Percentiles rank a stretch among this genome's conserved stretches.
Conservation (phyloP, 1,140 invertebrate genomes). For the Papilio polytes region DNA sequence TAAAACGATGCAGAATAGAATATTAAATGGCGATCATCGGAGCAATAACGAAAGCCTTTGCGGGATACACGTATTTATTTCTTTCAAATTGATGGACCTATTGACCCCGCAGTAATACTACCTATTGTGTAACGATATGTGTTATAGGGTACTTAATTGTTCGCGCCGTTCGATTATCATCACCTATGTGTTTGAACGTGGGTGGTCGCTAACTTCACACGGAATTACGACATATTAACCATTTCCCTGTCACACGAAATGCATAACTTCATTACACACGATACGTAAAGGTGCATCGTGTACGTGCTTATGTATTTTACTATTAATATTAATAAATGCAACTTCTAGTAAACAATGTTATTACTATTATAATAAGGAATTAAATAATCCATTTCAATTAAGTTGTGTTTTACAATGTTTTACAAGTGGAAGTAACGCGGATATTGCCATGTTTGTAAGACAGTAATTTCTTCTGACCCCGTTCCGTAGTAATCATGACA, state of each 20-base stretch:
- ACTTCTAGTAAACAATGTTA: constrained; percentile 45
- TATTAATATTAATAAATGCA: not conserved
- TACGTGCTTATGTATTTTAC: not conserved
- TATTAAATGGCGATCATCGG: constrained; percentile 24
- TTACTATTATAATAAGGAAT: constrained; percentile 35
- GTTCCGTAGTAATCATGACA: not conserved
- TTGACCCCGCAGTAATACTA: constrained; percentile 56
- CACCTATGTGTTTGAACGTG: constrained; percentile 65
- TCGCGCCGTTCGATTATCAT: constrained; percentile 50
- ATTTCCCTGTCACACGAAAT: constrained; percentile 49
- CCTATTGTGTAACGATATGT: constrained; percentile 54
- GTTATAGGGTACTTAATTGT: constrained; percentile 50
- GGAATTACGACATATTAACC: constrained; percentile 40
- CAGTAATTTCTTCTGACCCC: not conserved
- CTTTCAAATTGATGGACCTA: constrained; percentile 39
- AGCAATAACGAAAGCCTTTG: constrained; percentile 32
- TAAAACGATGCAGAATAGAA: constrained; percentile 28
- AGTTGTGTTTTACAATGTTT: not conserved
- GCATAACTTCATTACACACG: constrained; percentile 43
- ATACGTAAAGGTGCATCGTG: constrained; percentile 35
- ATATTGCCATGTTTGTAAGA: constrained; percentile 18
- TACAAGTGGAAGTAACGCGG: not conserved
- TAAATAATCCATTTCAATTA: not conserved
- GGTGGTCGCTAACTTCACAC: constrained; percentile 64
- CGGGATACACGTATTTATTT: constrained; percentile 25